A percentile compares a stretch with the other conserved stretches of the same genome.
These are phyloP conservation scores for Thalassaphorura encarpata DNA, from an alignment of 1,140 invertebrate genomes.

Conservation along the genomic window DNA sequence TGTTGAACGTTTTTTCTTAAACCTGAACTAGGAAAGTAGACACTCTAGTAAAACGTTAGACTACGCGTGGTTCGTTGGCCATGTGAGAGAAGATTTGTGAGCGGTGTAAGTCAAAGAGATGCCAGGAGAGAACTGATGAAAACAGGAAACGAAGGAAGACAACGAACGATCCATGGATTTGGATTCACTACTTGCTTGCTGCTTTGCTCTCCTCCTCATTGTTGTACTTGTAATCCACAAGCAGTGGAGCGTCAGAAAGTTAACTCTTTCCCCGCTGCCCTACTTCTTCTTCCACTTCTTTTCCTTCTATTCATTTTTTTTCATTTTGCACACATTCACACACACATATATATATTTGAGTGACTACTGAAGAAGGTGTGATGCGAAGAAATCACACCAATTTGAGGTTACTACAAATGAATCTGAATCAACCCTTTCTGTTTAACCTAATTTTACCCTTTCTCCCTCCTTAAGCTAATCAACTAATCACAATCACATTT, in stretches of 20 bases:
- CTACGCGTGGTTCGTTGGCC: too few relatives aligned
- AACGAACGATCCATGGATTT: neutral
- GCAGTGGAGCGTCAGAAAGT: slow-evolving; percentile 21
- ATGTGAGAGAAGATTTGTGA: neutral
- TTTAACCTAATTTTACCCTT: too few relatives aligned
- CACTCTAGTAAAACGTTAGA: too few relatives aligned
- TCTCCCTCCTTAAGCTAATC: too few relatives aligned
- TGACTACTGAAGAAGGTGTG: too few relatives aligned
- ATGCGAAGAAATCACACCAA: too few relatives aligned
- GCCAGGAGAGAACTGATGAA: slow-evolving; percentile 21
- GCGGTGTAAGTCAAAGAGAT: slow-evolving; percentile 8
- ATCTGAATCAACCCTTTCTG: too few relatives aligned
- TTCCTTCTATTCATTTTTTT: slow-evolving; percentile 18
- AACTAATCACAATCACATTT: too few relatives aligned
- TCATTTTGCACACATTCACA: neutral
- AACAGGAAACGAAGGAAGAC: slow-evolving; percentile 6
- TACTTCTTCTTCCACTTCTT: slow-evolving; percentile 13
- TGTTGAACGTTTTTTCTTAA: neutral
- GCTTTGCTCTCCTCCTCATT: too few relatives aligned
- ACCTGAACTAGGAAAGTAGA: neutral
- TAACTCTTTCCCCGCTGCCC: slow-evolving; percentile 18
- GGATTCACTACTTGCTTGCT: too few relatives aligned
- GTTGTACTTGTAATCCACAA: slow-evolving; percentile 5
- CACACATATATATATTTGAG: too few relatives aligned
- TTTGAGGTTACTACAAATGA: too few relatives aligned